Base-by-base conservation (phyloP, 2,113 vertebrate genomes). In the Burhinus bistriatus region DNA sequence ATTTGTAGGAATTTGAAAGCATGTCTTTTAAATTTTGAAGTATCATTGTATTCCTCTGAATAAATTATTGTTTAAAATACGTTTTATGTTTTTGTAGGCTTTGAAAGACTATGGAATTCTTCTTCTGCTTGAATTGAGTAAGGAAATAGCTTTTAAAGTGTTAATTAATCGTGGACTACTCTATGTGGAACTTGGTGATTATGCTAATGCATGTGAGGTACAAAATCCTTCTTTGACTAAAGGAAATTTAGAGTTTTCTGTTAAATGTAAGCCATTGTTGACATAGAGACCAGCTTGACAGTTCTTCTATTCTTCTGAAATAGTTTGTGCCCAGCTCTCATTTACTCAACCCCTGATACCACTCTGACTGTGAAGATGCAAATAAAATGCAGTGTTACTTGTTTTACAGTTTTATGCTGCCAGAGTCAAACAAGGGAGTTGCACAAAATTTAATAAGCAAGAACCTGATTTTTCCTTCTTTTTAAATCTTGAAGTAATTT, bases 101-200 rank as follows among this genome's bases (percentile, higher is more conserved):
- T 96, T 99, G 86, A 97, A 73, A 96, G 98, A 99, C 94, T 99
- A 98, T 87, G 95, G 98, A 80, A 97, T 98, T 70, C 95, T 98
- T 77, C 97, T 98, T 30, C 97, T 98, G 58, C 97, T 98, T 85
- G 92, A 98, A 14, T n/a, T 93, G 57, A 95, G 76, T 92, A 93
- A 97, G 84, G 98, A 96, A 54, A 89, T 98, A 79, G 66, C 80
- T 30, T 90, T 98, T 38, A 98, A 98, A 82, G 97, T 98, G 54
- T 95, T 98, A 79, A 94, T 98, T 88, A 99, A 98, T 86, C 97
- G 98, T 90, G 98, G 98, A 54, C 89, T 98, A 40, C 86, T 99
- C 69, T 98, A 98, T 18, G 11, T 84, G 77, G 97, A 98, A 69
- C 93, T 97, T 42, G 89, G 89, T 38, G 97, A 98, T 45, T 95